Evolutionary conservation across 1,140 invertebrate species (phyloP).

Genomic region (Arctopsyche grandis): DNA sequence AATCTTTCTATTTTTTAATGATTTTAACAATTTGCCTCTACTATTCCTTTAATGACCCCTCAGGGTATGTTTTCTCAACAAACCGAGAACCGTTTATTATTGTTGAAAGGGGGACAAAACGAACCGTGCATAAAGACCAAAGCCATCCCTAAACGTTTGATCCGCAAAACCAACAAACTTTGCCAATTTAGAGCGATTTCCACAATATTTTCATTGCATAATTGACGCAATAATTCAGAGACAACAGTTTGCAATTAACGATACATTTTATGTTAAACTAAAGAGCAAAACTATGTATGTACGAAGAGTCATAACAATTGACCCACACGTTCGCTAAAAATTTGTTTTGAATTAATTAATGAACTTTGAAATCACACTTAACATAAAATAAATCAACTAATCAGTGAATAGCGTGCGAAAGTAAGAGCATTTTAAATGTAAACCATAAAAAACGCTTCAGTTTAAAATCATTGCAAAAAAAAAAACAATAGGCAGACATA

Average conservation of each 20-base stretch:
- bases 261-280: too few species aligned
- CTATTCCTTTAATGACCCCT: conserved; percentile 23
- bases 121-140: conserved; percentile 9
- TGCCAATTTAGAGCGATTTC: conserved; percentile 10
- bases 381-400: background rate
- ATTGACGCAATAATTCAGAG: conserved; percentile 14
- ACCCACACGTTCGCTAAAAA: too few species aligned
- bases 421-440: background rate
- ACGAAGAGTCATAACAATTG: too few species aligned
- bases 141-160: conserved; percentile 34
- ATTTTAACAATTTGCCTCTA: background rate
- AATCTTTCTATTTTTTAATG: too few species aligned
- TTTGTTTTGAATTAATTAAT: too few species aligned
- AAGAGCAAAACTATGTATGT: too few species aligned
- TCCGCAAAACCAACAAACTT: conserved; percentile 34
- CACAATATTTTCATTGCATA: conserved; percentile 27
- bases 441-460: conserved; percentile 1
- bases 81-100: conserved; percentile 13
- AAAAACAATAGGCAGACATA: conserved; percentile 5
- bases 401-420: conserved; percentile 15
- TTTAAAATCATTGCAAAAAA: conserved; percentile 2
- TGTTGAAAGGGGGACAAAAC: background rate
- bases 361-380: background rate
- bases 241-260: background rate
- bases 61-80: conserved; percentile 12